These are phyloP conservation scores for Lepidotrigona ventralis DNA, from an alignment of 1,140 invertebrate genomes.

Conservation along the genomic window DNA sequence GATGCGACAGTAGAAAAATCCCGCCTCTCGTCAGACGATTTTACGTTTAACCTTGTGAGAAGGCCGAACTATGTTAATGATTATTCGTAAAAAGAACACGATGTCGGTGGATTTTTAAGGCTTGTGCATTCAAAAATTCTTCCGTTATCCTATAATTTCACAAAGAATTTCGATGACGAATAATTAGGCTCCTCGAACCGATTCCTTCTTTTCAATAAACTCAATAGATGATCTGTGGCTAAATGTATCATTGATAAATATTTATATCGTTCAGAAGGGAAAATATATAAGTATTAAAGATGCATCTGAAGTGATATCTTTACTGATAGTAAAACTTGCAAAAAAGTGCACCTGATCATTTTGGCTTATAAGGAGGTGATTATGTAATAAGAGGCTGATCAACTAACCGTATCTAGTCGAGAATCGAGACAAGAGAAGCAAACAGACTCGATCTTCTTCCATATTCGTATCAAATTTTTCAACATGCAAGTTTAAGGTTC, in stretches of 20 bases:
- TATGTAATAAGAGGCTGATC: neutral
- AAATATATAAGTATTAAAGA: too few relatives aligned
- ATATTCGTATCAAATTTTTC: constrained; percentile 64
- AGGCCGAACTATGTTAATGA: neutral
- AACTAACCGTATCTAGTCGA: neutral
- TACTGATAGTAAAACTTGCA: too few relatives aligned
- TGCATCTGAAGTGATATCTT: too few relatives aligned
- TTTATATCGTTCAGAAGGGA: neutral
- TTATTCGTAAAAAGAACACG: neutral
- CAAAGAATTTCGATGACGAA: too few relatives aligned
- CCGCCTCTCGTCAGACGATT: neutral
- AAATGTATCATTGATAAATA: neutral
- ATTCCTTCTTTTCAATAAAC: neutral
- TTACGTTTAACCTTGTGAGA: constrained; percentile 8
- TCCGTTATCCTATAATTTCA: neutral
- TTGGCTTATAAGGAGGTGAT: neutral
- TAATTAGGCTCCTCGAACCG: neutral
- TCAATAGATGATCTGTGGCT: neutral
- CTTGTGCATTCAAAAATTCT: neutral
- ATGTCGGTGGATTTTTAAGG: neutral
- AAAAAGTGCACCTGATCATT: too few relatives aligned
- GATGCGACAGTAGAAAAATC: neutral
- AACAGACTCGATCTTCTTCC: constrained; percentile 25
- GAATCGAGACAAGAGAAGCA: neutral
- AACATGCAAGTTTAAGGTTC: constrained; percentile 73